Evolutionary conservation across 1,140 invertebrate genomes (phyloP).

Genomic region (Archegozetes longisetosus): DNA sequence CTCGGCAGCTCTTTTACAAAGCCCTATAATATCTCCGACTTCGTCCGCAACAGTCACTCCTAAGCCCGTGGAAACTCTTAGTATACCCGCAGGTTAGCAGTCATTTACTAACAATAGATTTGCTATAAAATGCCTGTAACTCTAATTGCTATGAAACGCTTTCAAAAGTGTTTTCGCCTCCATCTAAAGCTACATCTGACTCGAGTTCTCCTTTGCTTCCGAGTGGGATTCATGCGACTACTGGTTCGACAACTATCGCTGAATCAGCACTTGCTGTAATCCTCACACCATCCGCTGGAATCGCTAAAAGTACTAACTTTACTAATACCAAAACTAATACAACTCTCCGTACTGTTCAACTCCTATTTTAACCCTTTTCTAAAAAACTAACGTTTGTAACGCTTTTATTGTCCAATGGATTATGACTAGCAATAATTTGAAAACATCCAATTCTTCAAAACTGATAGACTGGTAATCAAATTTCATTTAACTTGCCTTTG

Average conservation of each 20-base stretch:
- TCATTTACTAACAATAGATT: background rate
- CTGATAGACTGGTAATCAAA: no score
- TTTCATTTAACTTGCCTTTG: no score
- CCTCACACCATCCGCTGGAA: background rate
- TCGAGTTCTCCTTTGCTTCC: background rate
- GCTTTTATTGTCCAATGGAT: no score
- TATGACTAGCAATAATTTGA: no score
- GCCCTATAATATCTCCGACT: background rate
- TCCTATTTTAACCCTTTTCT: no score
- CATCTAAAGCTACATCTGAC: background rate
- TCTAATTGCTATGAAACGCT: background rate
- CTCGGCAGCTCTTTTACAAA: background rate
- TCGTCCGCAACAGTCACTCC: background rate
- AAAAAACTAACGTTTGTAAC: no score
- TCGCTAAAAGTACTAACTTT: background rate
- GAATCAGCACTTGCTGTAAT: background rate
- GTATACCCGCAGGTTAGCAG: background rate
- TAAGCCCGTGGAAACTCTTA: background rate
- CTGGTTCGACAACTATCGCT: background rate
- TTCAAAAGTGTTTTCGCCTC: background rate
- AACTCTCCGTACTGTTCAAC: no score
- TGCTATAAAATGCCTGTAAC: background rate
- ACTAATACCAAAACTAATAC: no score
- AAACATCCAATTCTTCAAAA: no score
- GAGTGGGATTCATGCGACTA: background rate